Conservation (phyloP, 2,113 vertebrate species). For the Callipepla squamata region DNA sequence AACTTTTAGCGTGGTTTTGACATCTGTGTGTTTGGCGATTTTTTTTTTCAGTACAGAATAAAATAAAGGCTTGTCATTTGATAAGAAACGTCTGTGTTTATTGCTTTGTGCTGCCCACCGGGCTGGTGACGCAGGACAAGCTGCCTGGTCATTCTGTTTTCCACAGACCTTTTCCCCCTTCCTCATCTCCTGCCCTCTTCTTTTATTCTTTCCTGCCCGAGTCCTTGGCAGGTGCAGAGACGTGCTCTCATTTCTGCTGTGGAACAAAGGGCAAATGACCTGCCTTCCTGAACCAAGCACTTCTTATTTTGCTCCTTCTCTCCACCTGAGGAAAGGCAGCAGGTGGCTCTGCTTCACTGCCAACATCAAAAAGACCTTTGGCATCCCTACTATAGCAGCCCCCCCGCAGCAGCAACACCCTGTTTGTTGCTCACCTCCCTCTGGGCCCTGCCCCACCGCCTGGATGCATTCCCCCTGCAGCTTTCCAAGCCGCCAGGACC, state of each 20-base stretch:
- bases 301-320: background rate
- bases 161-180: background rate
- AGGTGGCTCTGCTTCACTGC: background rate
- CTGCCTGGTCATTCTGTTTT: background rate
- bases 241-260: background rate
- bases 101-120: rapidly evolving
- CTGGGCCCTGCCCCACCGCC: background rate
- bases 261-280: rapidly evolving
- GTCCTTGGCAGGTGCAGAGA: background rate
- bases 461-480: background rate
- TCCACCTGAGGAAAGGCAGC: background rate
- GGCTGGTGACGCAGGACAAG: rapidly evolving
- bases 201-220: background rate
- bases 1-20: background rate
- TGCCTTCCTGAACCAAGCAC: background rate
- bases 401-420: background rate
- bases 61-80: conserved; percentile 36
- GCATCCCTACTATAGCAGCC: background rate
- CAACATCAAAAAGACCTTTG: background rate
- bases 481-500: background rate
- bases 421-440: background rate
- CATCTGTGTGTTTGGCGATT: background rate
- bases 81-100: background rate
- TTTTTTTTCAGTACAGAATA: background rate
- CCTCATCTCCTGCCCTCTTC: background rate